A percentile compares a stretch with the other conserved stretches of the same genome.
Evolutionary conservation across 2,797 vertebrate genomes (phyloP).

Genomic region (Tadarida brasiliensis): DNA sequence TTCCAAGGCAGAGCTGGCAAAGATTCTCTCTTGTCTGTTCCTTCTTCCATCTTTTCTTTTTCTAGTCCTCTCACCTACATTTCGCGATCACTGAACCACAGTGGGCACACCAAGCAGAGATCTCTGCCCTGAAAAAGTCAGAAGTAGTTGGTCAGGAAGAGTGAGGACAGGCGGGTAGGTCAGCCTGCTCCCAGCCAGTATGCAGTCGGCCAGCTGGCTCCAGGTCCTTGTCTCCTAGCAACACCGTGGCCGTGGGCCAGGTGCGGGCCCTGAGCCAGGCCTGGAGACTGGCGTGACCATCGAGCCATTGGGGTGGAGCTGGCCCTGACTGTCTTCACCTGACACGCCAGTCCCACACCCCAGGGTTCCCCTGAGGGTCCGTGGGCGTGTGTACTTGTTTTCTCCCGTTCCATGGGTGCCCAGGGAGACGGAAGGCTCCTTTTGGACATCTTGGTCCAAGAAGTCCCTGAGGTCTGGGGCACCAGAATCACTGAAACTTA

Average conservation of each 20-base stretch:
- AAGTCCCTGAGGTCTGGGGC: not conserved
- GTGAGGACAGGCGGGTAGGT: not conserved
- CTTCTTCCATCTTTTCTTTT: not conserved
- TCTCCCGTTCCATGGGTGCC: not conserved
- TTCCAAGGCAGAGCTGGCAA: not conserved
- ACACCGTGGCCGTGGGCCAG: not conserved
- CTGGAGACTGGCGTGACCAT: constrained; percentile 28
- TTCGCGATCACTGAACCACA: not conserved
- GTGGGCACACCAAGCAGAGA: not conserved
- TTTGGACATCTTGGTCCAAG: constrained; percentile 11
- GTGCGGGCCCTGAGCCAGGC: not conserved
- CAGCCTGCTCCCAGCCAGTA: not conserved
- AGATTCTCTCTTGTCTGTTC: not conserved
- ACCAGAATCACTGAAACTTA: not conserved
- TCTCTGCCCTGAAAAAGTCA: not conserved
- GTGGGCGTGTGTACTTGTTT: not conserved
- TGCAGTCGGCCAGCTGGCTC: not conserved
- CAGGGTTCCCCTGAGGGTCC: not conserved
- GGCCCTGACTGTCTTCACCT: rapidly evolving
- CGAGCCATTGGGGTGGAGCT: not conserved
- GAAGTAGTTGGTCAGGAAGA: not conserved
- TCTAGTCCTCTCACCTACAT: not conserved
- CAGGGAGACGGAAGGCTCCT: not conserved
- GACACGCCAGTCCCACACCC: rapidly evolving
- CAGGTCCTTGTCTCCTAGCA: constrained; percentile 56